Conservation (phyloP, 2,797 vertebrate species). For the Anguilla megastoma region DNA sequence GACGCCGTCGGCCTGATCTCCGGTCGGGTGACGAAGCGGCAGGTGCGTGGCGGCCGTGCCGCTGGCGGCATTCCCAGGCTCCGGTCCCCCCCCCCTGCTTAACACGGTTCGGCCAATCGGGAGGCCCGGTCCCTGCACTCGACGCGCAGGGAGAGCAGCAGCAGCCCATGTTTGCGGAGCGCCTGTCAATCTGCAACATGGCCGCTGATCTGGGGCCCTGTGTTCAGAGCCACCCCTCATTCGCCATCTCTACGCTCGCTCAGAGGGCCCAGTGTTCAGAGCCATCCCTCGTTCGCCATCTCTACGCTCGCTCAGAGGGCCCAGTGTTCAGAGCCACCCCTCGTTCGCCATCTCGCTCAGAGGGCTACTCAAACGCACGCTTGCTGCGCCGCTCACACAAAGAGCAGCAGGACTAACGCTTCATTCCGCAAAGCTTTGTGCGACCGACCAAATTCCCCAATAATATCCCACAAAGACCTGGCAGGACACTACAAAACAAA, state of each 20-base stretch:
- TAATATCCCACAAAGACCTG: not conserved
- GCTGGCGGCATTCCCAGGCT: slow-evolving; percentile 6
- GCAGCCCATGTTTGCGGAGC: not conserved
- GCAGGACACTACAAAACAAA: not conserved
- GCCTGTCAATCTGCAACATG: not conserved
- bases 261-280: not conserved
- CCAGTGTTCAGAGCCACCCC: too few species aligned
- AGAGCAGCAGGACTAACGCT: not conserved
- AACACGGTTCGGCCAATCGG: not conserved
- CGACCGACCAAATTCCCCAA: not conserved
- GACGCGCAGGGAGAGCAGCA: not conserved
- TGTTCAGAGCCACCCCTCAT: not conserved
- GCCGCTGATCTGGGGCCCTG: not conserved
- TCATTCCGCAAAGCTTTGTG: not conserved
- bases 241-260: not conserved
- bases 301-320: too few species aligned
- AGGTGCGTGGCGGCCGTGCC: not conserved
- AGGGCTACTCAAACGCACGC: not conserved
- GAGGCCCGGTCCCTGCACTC: not conserved
- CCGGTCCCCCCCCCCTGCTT: not conserved
- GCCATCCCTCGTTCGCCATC: too few species aligned
- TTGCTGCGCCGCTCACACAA: not conserved
- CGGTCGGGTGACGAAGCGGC: not conserved
- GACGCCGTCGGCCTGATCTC: not conserved
- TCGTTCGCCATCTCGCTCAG: not conserved